phyloP scores from a whole-genome alignment of 2,797 vertebrate genomes.

The Coccyzus lansbergi region DNA sequence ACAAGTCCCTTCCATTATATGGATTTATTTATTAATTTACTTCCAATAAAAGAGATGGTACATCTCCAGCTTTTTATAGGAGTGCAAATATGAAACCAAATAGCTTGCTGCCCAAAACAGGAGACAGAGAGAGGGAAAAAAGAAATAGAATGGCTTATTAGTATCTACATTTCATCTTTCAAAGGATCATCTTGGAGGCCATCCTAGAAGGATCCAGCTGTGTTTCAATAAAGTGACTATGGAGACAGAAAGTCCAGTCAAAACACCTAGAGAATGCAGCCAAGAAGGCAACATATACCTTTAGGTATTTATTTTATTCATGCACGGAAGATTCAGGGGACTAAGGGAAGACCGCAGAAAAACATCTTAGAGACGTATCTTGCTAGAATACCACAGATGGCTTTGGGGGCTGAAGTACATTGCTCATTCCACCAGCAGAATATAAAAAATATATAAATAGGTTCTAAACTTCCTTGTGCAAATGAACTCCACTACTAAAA shows the following conservation, averaged over 20 bases:
- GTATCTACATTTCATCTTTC: slow-evolving; percentile 62
- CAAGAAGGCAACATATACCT: slow-evolving; percentile 7
- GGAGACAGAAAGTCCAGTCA: neutral
- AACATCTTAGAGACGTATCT: neutral
- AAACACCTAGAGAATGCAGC: slow-evolving; percentile 34
- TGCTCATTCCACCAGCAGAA: neutral
- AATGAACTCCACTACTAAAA: neutral
- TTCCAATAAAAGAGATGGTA: slow-evolving; percentile 9
- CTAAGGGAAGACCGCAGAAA: neutral
- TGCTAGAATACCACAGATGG: neutral
- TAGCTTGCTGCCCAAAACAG: neutral
- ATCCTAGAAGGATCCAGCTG: slow-evolving; percentile 69
- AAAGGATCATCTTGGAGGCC: slow-evolving; percentile 61
- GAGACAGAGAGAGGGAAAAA: neutral
- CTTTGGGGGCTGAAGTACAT: neutral
- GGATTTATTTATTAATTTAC: neutral
- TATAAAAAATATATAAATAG: neutral
- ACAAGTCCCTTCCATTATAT: neutral
- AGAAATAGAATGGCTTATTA: slow-evolving; percentile 36
- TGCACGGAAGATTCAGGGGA: neutral
- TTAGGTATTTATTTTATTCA: slow-evolving; percentile 28
- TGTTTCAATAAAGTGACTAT: slow-evolving; percentile 57
- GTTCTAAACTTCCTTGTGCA: neutral
- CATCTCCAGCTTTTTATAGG: neutral
- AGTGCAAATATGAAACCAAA: slow-evolving; percentile 9